Conservation (phyloP, 2,797 vertebrate species). For the Neostethus bicornis region DNA sequence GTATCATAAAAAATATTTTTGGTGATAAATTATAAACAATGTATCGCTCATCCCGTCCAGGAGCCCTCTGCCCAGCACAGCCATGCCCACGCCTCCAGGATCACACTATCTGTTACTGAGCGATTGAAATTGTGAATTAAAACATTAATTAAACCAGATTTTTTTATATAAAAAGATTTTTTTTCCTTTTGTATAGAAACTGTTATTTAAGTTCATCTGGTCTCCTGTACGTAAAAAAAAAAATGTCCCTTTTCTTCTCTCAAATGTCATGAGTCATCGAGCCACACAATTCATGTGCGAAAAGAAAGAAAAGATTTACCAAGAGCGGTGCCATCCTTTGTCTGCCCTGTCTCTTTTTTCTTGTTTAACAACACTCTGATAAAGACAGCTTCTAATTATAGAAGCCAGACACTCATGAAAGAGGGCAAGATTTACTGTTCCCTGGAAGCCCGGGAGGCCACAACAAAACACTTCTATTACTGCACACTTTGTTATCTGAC, state of each 20-base stretch:
- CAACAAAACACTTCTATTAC: conserved; percentile 31
- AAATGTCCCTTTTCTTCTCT: conserved; percentile 12
- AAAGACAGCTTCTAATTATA: conserved; percentile 48
- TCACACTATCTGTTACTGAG: no score
- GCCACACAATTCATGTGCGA: conserved; percentile 15
- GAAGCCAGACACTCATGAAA: conserved; percentile 50
- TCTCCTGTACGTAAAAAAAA: conserved; percentile 15
- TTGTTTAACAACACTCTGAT: conserved; percentile 33
- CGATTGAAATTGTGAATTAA: no score
- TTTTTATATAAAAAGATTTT: background rate
- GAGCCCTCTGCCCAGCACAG: no score
- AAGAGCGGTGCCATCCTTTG: conserved; percentile 11
- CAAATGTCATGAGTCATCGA: conserved; percentile 17
- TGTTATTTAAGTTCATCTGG: background rate
- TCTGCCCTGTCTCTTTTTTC: conserved; percentile 33
- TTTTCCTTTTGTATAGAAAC: background rate
- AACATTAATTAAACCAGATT: conserved; percentile 3
- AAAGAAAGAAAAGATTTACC: conserved; percentile 25
- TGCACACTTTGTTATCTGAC: conserved; percentile 38
- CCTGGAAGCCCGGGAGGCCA: conserved; percentile 20
- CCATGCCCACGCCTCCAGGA: no score
- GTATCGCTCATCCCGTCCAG: no score
- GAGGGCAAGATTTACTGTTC: conserved; percentile 28
- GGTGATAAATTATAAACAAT: no score
- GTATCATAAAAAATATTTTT: no score